Evolutionary conservation across 1,140 invertebrate species (phyloP).

Genomic region (Ips nitidus): DNA sequence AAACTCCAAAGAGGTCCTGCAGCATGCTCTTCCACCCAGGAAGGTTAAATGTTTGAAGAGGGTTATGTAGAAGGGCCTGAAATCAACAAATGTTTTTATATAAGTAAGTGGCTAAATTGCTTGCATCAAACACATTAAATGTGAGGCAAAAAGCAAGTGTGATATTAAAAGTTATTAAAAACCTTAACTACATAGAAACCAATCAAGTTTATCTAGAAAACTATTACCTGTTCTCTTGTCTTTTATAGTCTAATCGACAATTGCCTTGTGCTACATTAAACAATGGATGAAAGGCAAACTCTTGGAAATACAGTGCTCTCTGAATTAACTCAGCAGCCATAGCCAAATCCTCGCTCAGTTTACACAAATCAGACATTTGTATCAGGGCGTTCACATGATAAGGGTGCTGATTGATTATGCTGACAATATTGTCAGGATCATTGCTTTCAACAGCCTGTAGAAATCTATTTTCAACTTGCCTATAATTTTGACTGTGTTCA

Average conservation of each 20-base stretch:
- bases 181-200: neutral
- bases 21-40: conserved; percentile 78
- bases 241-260: conserved; percentile 77
- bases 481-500: conserved; percentile 78
- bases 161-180: neutral
- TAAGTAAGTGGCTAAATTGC: conserved; percentile 2
- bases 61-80: conserved; percentile 76
- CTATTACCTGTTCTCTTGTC: conserved; percentile 75
- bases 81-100: conserved; percentile 39
- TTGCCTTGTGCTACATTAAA: conserved; percentile 77
- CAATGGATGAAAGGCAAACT: conserved; percentile 77
- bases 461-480: conserved; percentile 73
- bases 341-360: conserved; percentile 76
- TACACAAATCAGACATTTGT: conserved; percentile 81
- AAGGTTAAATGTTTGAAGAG: conserved; percentile 84
- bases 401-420: conserved; percentile 74
- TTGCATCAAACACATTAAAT: neutral
- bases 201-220: neutral
- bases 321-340: conserved; percentile 80
- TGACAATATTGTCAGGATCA: conserved; percentile 79
- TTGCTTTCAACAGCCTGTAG: conserved; percentile 76
- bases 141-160: neutral
- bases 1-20: conserved; percentile 78
- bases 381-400: conserved; percentile 85
- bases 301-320: conserved; percentile 73